Conservation (phyloP, 30 jellyfish, hydroid and myxozoan species). For the Aurelia coerulea region DNA sequence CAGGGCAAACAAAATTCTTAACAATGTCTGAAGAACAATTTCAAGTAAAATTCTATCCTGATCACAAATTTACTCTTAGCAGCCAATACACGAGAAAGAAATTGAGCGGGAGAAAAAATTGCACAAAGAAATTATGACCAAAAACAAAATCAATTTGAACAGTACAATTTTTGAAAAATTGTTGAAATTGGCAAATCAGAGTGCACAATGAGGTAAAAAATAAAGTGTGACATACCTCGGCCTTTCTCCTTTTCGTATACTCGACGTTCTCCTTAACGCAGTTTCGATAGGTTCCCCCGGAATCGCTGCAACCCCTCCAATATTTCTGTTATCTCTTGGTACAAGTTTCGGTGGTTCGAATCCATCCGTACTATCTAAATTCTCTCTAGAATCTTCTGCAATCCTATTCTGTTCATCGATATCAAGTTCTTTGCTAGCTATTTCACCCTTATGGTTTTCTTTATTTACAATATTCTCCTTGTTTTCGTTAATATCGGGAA, state of each 20-base stretch:
- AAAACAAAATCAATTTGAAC: too few species aligned
- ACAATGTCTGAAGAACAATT: not conserved
- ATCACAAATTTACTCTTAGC: not conserved
- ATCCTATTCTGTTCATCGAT: conserved; percentile 4
- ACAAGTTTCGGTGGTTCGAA: conserved; percentile 54
- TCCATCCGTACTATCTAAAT: conserved; percentile 25
- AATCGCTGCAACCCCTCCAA: not conserved
- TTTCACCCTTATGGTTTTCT: conserved; percentile 2
- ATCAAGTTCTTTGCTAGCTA: not conserved
- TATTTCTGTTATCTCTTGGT: conserved; percentile 13
- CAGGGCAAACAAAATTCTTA: not conserved
- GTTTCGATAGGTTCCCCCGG: not conserved
- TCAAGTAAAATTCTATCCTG: not conserved
- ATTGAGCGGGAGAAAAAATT: not conserved
- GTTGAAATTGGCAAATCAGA: too few species aligned
- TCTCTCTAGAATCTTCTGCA: not conserved
- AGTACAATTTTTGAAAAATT: too few species aligned
- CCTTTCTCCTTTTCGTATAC: conserved; percentile 60
- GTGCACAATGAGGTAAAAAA: too few species aligned
- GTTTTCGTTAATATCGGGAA: conserved; percentile 12
- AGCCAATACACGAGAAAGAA: not conserved
- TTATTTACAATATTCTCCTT: conserved; percentile 12
- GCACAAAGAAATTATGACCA: not conserved
- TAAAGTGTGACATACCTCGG: conserved; percentile 49
- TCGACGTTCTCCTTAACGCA: conserved; percentile 47